Conservation (phyloP, 2,888 invertebrate genomes). For the Podabrus alpinus region DNA sequence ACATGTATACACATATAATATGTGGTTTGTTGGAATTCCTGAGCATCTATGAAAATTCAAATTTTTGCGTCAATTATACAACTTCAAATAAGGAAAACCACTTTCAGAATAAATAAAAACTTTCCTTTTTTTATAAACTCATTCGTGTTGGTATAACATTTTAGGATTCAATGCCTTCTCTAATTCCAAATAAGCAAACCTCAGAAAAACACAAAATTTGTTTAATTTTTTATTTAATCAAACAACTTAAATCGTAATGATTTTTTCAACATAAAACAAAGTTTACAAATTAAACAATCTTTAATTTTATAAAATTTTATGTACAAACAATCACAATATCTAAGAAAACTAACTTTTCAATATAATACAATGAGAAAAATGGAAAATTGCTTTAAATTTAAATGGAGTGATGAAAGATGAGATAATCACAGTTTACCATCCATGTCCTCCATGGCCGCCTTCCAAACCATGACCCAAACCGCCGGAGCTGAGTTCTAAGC, state of each 20-base stretch:
- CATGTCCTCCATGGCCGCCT: conserved; percentile 9
- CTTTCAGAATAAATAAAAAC: not conserved
- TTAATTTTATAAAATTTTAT: conserved; percentile 21
- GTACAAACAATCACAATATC: conserved; percentile 15
- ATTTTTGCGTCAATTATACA: too few species aligned
- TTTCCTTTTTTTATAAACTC: not conserved
- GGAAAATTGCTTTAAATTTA: conserved; percentile 15
- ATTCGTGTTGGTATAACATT: too few species aligned
- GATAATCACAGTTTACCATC: conserved; percentile 26
- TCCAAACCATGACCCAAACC: not conserved
- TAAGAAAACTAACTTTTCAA: conserved; percentile 16
- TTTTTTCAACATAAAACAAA: not conserved
- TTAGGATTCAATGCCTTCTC: too few species aligned
- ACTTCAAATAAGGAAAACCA: not conserved
- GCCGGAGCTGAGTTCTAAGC: conserved; percentile 8
- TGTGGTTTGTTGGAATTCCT: too few species aligned
- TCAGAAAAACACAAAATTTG: not conserved
- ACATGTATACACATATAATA: too few species aligned
- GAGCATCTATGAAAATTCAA: too few species aligned
- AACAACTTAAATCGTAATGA: not conserved
- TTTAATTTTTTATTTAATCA: not conserved
- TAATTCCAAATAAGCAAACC: too few species aligned
- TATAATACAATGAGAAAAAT: conserved; percentile 20
- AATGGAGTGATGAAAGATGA: conserved; percentile 6
- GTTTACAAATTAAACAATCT: not conserved